Conservation (phyloP, 2,888 invertebrate species). For the Zaprionus obscuricornis region DNA sequence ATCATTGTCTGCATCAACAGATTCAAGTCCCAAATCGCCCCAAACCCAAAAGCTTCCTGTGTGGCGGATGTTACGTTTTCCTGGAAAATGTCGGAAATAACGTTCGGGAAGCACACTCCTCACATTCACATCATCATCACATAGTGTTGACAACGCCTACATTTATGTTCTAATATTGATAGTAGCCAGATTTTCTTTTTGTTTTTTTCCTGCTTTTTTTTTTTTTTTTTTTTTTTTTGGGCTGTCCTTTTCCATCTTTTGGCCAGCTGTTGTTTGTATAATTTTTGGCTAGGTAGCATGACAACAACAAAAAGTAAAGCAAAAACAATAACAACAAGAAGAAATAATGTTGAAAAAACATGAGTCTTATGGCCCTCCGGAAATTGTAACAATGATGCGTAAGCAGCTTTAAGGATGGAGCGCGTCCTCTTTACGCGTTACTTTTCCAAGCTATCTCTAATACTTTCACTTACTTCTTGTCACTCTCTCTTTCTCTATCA, state of each 20-base stretch:
- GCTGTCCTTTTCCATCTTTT: background rate
- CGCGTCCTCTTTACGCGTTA: too few species aligned
- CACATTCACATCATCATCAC: conserved; percentile 9
- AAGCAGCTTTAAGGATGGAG: conserved; percentile 46
- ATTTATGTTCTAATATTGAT: conserved; percentile 56
- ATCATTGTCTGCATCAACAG: conserved; percentile 44
- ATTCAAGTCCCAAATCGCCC: conserved; percentile 6
- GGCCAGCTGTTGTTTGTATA: conserved; percentile 58
- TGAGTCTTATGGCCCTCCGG: conserved; percentile 35
- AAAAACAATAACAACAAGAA: background rate
- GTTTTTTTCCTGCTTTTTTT: conserved; percentile 7
- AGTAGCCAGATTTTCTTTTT: conserved; percentile 42
- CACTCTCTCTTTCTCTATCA: too few species aligned
- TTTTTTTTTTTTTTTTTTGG: background rate
- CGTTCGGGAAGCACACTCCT: conserved; percentile 47
- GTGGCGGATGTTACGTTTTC: conserved; percentile 61
- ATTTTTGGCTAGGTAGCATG: conserved; percentile 48
- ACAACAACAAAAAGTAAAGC: conserved; percentile 4
- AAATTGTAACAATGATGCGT: conserved; percentile 35
- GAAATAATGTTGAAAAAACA: background rate
- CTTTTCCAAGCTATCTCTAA: too few species aligned
- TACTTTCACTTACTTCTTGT: too few species aligned
- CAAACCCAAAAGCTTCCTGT: conserved; percentile 30
- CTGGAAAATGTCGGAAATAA: conserved; percentile 71
- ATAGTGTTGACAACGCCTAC: conserved; percentile 37